Base-by-base conservation (phyloP, 2,888 invertebrate species). In the Copidosoma aretas region DNA sequence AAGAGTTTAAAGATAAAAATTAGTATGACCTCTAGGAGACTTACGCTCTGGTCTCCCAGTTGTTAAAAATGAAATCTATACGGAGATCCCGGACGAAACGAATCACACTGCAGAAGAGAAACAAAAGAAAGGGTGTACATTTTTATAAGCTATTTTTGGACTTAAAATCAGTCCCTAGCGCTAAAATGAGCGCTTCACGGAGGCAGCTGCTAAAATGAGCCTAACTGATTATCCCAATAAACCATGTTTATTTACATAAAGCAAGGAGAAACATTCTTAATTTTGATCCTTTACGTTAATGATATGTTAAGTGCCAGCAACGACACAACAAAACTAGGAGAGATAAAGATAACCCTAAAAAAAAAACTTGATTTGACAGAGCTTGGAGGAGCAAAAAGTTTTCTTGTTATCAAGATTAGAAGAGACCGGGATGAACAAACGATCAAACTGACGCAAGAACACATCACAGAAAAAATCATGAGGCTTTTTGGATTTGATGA, bases 281-380 rank as follows among this genome's bases (percentile, higher is more conserved):
- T 61, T 0, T 39, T 61, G 17, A 2, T 61, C 1, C 22, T 60
- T 22, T 60, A 60, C 14, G 60, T 52, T 3, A 52, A 60, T 39
- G 60, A 60, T n/a, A 60, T 61, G 39, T 14, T 61, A 2, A 41
- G 52, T 4, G 61, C 53, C 4, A 52, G 61, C 52, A 61, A 61
- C 19, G 12, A 53, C 21, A 1, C 5, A 1, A 39, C 2, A 21
- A 52, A 60, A 32, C 10, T 52, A 17, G 32, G n/a, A 19, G 60
- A 60, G 19, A 58, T 73, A 8, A 69, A 63, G 64, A 51, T 14
- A 2, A 60, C 65, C 19, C 60, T 71, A n/a, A 49, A 49, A 21
- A 60, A n/a, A 8, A 60, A 56, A 49, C 73, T 74, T 67, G 63
- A 73, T 19, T 68, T 74, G 63, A 73, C 41, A 4, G 67, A 62